phyloP scores from a whole-genome alignment of 1,140 invertebrate species.

The Drosophila bipectinata region DNA sequence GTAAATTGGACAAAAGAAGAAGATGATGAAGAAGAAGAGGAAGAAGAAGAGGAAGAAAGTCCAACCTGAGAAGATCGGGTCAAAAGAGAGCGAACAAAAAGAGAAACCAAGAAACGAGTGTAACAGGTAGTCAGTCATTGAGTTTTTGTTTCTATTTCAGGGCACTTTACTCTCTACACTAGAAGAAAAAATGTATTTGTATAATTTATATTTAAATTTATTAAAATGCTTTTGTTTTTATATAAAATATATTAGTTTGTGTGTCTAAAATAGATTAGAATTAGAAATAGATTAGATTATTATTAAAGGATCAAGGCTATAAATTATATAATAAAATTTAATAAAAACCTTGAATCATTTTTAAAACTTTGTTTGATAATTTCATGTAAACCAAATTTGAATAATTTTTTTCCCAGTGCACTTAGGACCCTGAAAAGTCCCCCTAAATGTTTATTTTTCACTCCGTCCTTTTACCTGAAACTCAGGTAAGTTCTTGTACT shows the following conservation, averaged over 20 bases:
- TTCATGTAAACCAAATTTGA: neutral
- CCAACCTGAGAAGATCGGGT: conserved; percentile 17
- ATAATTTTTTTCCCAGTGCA: neutral
- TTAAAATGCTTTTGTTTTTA: neutral
- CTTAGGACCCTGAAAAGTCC: conserved; percentile 18
- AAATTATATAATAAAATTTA: neutral
- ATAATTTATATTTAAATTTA: neutral
- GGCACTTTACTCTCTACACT: neutral
- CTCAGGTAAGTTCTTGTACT: conserved; percentile 41
- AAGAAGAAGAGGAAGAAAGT: conserved; percentile 10
- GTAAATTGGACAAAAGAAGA: conserved; percentile 10
- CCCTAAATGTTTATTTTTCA: conserved; percentile 14
- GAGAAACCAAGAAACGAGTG: conserved; percentile 39
- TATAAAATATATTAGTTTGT: no score
- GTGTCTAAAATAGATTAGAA: no score
- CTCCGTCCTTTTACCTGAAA: conserved; percentile 5
- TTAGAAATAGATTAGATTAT: no score
- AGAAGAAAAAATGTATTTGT: neutral
- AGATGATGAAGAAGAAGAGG: conserved; percentile 3
- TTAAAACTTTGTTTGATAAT: neutral
- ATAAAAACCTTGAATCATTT: neutral
- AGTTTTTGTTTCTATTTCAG: conserved; percentile 8
- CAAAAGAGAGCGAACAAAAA: neutral
- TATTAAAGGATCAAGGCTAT: no score
- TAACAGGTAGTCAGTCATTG: conserved; percentile 63